phyloP scores from a whole-genome alignment of 30 jellyfish, hydroid and myxozoan species.

The Pelagia noctiluca region DNA sequence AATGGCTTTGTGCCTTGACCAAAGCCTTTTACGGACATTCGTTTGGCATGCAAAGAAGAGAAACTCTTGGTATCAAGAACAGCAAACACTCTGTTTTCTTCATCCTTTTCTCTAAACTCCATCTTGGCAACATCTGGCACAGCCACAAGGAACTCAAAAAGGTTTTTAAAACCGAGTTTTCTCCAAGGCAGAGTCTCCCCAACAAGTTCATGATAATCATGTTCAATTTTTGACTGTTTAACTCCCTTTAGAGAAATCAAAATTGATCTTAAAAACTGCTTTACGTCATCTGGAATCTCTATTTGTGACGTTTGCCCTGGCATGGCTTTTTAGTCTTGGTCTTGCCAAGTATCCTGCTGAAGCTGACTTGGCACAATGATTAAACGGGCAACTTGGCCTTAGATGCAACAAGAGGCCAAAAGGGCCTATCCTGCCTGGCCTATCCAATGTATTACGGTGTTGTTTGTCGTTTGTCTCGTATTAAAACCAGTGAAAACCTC shows the following conservation, averaged over 20 bases:
- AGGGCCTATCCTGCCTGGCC: too few relatives aligned
- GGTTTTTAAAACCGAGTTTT: conserved; percentile 61
- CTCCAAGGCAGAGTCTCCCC: conserved; percentile 70
- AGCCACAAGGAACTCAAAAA: conserved; percentile 73
- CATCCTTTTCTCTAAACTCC: conserved; percentile 71
- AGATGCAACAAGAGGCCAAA: too few relatives aligned
- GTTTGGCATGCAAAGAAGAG: conserved; percentile 82
- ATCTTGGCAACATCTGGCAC: conserved; percentile 81
- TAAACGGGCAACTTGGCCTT: too few relatives aligned
- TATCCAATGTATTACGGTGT: too few relatives aligned
- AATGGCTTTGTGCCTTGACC: conserved; percentile 54
- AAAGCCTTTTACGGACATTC: conserved; percentile 63
- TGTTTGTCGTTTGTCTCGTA: too few relatives aligned
- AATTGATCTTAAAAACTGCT: conserved; percentile 42
- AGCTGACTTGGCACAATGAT: too few relatives aligned
- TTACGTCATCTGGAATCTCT: conserved; percentile 39
- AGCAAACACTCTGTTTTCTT: conserved; percentile 85
- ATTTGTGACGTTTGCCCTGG: background rate
- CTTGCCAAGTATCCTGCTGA: background rate
- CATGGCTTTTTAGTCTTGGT: background rate
- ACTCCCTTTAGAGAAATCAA: conserved; percentile 56
- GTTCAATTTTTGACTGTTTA: conserved; percentile 34
- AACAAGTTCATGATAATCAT: conserved; percentile 58
- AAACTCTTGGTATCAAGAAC: conserved; percentile 58
- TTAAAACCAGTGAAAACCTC: too few relatives aligned